Evolutionary conservation across 2,113 vertebrate genomes (phyloP), one percentile per base, ranked within the genome.

Genomic region (Sylvilagus bachmani): DNA sequence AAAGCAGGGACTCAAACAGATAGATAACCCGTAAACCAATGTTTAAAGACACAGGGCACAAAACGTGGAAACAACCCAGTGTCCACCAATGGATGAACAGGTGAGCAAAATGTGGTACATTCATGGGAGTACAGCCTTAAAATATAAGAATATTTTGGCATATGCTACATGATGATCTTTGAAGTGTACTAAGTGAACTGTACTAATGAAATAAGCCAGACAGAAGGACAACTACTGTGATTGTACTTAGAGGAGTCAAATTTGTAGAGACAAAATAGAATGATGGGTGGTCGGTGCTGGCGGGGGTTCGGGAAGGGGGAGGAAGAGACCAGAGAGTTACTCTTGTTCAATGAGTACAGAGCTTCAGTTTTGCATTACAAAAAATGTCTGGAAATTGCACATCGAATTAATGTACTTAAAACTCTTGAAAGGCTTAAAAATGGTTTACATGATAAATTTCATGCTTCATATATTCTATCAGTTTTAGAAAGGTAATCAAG

Each of bases 71-170:
- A 80, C 67, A 86, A 75, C 9, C 9, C 31, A 81, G 11, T 24
- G 75, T 88, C 74, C 36, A 89, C 5, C 6, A 4, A 66, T 25
- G n/a, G 49, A 64, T 38, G 29, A 91, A 78, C 5, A 86, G 29
- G 38, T 62, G 80, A 75, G 38, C 29, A 87, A 95, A 95, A 80
- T n/a, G n/a, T 61, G 27, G 27, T 25, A 78, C 5, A 92, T 16
- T 38, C 3, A 61, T 53, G 27, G 24, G 33, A 86, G 33, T 84
- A 67, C 6, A 27, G 31, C 24, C 49, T 91, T 79, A 67, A 69
- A 83, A 81, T 93, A 22, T 38, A 79, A 95, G 64, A 38, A 21
- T 51, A 73, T 88, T 88, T 53, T 92, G 62, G 61, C 49, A 92
- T 1, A 44, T 31, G 31, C 38, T 89, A 36, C n/a, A 81, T 53